Evolutionary conservation across 2,113 vertebrate genomes (phyloP).

Genomic region (Scomber colias): DNA sequence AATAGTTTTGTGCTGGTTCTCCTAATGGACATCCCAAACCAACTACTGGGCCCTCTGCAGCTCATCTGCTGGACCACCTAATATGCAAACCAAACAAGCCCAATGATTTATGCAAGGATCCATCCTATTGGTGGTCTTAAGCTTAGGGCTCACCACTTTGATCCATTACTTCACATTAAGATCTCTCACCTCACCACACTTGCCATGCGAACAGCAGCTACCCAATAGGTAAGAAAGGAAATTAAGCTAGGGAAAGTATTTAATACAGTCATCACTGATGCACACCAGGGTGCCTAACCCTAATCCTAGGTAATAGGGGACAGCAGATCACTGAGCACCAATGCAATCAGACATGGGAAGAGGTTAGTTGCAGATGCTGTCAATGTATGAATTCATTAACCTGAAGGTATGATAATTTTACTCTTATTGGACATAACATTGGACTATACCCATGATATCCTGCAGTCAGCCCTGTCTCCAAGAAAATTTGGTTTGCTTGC

Average conservation of each 20-base stretch:
- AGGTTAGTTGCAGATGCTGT: neutral
- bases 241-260: slow-evolving; percentile 37
- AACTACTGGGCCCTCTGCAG: slow-evolving; percentile 21
- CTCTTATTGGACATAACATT: neutral
- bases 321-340: neutral
- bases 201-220: slow-evolving; percentile 41
- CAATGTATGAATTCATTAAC: neutral
- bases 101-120: slow-evolving; percentile 29
- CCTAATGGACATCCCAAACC: slow-evolving; percentile 36
- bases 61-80: slow-evolving; percentile 26
- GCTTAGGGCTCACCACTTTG: slow-evolving; percentile 44
- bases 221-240: slow-evolving; percentile 21
- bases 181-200: slow-evolving; percentile 12
- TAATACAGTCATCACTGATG: slow-evolving; percentile 12
- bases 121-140: slow-evolving; percentile 35
- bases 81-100: slow-evolving; percentile 24
- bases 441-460: neutral
- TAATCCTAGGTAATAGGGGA: no score
- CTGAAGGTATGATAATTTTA: neutral
- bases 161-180: slow-evolving; percentile 43
- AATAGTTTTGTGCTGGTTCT: slow-evolving; percentile 10
- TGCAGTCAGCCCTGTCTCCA: no score
- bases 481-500: no score
- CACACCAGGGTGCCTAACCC: neutral
- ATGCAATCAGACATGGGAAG: neutral